Evolutionary conservation across 2,888 invertebrate species (phyloP).

Genomic region (Capitulum mitella): DNA sequence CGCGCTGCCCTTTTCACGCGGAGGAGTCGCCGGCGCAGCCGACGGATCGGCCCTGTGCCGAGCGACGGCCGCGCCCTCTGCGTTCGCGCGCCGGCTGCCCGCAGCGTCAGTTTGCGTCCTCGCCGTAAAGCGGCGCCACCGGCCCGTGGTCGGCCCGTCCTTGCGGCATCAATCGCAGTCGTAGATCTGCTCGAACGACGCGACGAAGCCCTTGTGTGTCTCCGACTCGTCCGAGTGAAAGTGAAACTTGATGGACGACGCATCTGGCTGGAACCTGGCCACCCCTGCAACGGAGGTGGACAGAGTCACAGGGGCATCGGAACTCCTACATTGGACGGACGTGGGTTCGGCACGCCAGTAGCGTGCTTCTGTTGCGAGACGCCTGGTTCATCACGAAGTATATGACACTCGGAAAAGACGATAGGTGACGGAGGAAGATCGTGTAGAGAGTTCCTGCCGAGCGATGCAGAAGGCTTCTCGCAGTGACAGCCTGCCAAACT

Average conservation of each 20-base stretch:
- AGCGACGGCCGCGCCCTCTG: background rate
- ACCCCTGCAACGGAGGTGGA: constrained; percentile 39
- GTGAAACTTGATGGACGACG: constrained; percentile 40
- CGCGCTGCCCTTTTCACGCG: background rate
- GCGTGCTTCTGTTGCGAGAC: no score
- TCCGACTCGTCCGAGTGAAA: constrained; percentile 41
- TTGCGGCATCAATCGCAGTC: constrained; percentile 34
- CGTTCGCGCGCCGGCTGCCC: background rate
- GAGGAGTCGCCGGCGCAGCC: no score
- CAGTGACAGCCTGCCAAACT: no score
- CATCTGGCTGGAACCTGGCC: constrained; percentile 41
- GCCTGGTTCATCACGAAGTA: no score
- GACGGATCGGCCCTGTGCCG: background rate
- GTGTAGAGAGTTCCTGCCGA: no score
- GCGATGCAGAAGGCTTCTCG: no score
- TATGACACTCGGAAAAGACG: no score
- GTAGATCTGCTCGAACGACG: constrained; percentile 40
- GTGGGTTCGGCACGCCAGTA: no score
- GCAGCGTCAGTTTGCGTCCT: no score
- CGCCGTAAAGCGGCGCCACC: background rate
- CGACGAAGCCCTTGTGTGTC: constrained; percentile 39
- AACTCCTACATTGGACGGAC: no score
- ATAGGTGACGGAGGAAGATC: no score
- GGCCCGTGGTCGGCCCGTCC: background rate
- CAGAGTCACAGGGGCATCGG: background rate